phyloP scores from a whole-genome alignment of 1,140 invertebrate genomes.

The Lineus longissimus region DNA sequence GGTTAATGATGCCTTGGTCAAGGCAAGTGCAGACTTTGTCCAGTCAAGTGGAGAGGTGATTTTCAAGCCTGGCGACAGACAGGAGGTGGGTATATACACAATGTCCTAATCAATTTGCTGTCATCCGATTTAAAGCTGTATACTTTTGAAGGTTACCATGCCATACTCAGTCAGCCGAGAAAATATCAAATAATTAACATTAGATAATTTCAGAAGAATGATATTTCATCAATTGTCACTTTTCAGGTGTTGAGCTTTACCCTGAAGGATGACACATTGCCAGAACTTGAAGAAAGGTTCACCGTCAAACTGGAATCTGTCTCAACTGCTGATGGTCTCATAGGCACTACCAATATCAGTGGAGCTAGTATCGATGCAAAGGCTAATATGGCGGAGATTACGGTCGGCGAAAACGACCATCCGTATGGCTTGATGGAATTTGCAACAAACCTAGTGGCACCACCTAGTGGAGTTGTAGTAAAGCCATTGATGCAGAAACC shows the following conservation, averaged over 20 bases:
- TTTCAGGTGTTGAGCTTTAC: conserved; percentile 35
- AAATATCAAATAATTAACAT: no score
- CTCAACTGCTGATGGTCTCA: conserved; percentile 32
- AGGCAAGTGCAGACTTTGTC: conserved; percentile 37
- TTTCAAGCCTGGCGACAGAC: conserved; percentile 39
- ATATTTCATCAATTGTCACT: not conserved
- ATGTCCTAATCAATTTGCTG: no score
- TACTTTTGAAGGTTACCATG: no score
- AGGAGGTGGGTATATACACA: conserved; percentile 34
- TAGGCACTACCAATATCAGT: conserved; percentile 44
- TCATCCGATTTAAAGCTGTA: no score
- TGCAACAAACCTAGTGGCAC: conserved; percentile 20
- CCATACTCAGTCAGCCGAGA: no score
- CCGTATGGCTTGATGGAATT: conserved; percentile 49
- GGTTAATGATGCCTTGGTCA: conserved; percentile 5
- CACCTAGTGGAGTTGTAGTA: conserved; percentile 26
- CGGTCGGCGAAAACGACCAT: conserved; percentile 39
- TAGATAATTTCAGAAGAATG: no score
- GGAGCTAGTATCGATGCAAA: conserved; percentile 45
- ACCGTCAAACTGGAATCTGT: conserved; percentile 29
- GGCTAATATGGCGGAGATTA: conserved; percentile 18
- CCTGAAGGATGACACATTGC: conserved; percentile 37
- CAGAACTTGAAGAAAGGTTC: conserved; percentile 42
- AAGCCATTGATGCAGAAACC: conserved; percentile 23
- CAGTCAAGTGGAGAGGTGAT: conserved; percentile 31